Evolutionary conservation across 2,797 vertebrate species (phyloP), one percentile per base, ranked within the genome.

Genomic region (Hippoglossus hippoglossus): DNA sequence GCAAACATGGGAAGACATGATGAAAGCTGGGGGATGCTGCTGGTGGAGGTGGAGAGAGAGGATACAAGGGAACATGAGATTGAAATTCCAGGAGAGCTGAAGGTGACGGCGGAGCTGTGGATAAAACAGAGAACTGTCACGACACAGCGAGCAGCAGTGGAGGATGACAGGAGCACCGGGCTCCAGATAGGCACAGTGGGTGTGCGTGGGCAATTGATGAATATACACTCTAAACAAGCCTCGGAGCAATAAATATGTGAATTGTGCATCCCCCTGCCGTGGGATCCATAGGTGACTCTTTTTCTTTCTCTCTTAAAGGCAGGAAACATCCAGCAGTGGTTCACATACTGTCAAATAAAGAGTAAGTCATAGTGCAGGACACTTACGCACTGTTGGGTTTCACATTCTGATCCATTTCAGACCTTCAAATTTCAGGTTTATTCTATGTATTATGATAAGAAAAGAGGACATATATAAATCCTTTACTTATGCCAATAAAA

Each of bases 141-240:
- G 86, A 94, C 86, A 84, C 81, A 80, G 81, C 83, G 89, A 84
- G 84, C 88, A 81, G 77, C 62, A 60, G 82, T 79, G 86, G 85
- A 87, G 90, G 92, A 93, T 92, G 92, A 93, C 91, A 92, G 83
- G 83, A 90, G 81, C 71, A 65, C 85, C 66, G 75, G 82, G 90
- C 84, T 85, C 64, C 85, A 88, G 81, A 92, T 83, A 89, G 87
- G 72, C 84, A 61, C 87, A 76, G 92, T 91, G 89, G 86, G 86
- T 78, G 87, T 87, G 90, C 47, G 85, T 87, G 85, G 88, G 85
- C 83, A 91, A 83, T 71, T 75, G 74, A 84, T 85, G 77, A 86
- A 90, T 84, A 85, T 77, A 80, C 80, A 81, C 80, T 88, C 75
- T 55, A 88, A 92, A 90, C 73, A 82, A 81, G 77, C 73, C 79